Base-by-base conservation (phyloP, 2,888 invertebrate species). In the Lutraria lutraria region DNA sequence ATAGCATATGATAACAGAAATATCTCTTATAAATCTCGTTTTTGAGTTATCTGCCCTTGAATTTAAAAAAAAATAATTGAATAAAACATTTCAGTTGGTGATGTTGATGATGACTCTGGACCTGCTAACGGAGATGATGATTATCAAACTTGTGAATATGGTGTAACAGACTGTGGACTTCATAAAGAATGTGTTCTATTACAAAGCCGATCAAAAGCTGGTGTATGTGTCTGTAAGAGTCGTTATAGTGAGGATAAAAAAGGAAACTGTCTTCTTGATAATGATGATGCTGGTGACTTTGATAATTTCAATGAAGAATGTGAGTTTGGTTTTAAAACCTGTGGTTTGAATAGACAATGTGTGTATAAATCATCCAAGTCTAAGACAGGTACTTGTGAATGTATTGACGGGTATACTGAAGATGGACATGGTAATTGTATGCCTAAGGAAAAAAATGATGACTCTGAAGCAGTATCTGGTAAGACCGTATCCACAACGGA, bases 331-430 rank as follows among this genome's bases (percentile, higher is more conserved):
- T 53, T 72, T 0, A 53, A 63, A 8, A 6, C 53, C 0, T 91
- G 91, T 56, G 85, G 82, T n/a, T 34, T 34, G 3, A 80, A 91
- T 54, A 68, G 63, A 29, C 80, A 80, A 31, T 91, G 91, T 86
- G 80, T 79, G n/a, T 29, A 29, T n/a, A 43, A 54, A 53, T 68
- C 68, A 12, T 63, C 86, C 4, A 84, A 80, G 34, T 81, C 86
- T 3, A 82, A 63, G 10, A 43, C 31, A 19, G 92, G 92, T 10
- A 52, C 31, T 3, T 92, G 92, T 85, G 83, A 82, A 25, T 92
- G 92, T 76, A 43, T 60, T 13, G n/a, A 83, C 15, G 92, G 90
- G 16, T 92, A 81, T 81, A 19, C 56, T 16, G 56, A 81, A 63
- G 81, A 88, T 34, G 56, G 34, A 12, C 12, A 63, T 16, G 85